Base-by-base conservation (phyloP, 2,797 vertebrate genomes). In the Dipus sagitta region DNA sequence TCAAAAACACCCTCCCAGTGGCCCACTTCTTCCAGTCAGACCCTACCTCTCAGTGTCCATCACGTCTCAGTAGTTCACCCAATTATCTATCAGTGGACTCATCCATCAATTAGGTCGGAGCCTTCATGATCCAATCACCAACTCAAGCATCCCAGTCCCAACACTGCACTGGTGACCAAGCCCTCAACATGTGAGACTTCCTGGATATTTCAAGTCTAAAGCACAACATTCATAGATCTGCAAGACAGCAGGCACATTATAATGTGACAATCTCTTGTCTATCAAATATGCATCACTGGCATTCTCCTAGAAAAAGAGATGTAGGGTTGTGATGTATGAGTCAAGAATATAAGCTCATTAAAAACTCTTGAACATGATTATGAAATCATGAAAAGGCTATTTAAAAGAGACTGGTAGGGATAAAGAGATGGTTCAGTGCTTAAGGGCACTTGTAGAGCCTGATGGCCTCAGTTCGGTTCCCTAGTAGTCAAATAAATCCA, bases 331-430 rank as follows among this genome's bases (percentile, higher is more conserved):
- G 21, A 54, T 42, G 34, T 24, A 30, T 78, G 30, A 93, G 17
- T 60, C 75, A 24, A 86, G 18, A 70, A 68, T 62, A 82, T 4
- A 68, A 91, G 38, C 60, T 87, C 72, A 94, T 47, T 85, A 81
- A 87, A 89, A 90, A 3, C 32, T 79, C 11, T 64, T 34, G 15
- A 88, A 91, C 81, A 89, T 42, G 12, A 77, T 26, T 65, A 85
- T 86, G 38, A 72, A 58, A 77, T 72, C 32, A 72, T 65, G 28
- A 38, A 72, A 60, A 52, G 11, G 47, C 47, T 47, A 47, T 47
- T 47, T 47, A 47, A 47, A 47, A 47, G 47, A 47, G 47, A 47
- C 47, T 47, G 47, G 21, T 62, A 17, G 21, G 60, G 60, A 17
- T 62, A 13, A 23, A 14, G 60, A 62, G 14, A 13, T 62, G 60